These are phyloP conservation scores for Fopius arisanus DNA, from an alignment of 1,140 invertebrate genomes.

Conservation along the genomic window DNA sequence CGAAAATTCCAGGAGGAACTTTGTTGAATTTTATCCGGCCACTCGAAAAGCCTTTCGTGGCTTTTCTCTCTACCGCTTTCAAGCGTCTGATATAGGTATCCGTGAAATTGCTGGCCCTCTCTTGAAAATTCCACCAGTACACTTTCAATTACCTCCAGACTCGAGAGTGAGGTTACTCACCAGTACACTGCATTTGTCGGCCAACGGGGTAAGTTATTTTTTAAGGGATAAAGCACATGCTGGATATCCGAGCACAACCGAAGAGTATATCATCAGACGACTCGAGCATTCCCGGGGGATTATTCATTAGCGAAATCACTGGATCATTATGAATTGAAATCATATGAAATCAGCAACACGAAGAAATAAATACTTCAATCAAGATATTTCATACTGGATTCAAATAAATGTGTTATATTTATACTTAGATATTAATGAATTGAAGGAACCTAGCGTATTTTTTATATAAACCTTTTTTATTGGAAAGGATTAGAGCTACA, in stretches of 20 bases:
- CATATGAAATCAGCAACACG: no score
- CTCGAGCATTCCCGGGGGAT: not conserved
- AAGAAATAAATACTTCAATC: no score
- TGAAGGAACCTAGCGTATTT: no score
- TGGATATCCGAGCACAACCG: not conserved
- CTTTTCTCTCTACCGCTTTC: not conserved
- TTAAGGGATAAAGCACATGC: not conserved
- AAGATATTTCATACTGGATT: no score
- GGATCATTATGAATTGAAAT: no score
- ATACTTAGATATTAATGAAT: no score
- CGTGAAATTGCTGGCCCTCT: slow-evolving; percentile 7
- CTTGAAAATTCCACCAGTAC: not conserved
- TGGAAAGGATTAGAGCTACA: no score
- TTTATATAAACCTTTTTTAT: no score
- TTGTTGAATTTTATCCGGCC: slow-evolving; percentile 5
- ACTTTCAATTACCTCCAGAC: slow-evolving; percentile 11
- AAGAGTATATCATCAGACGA: not conserved
- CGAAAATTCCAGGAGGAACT: slow-evolving; percentile 5
- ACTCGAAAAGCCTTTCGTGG: not conserved
- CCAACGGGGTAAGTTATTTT: not conserved
- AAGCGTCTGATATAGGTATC: slow-evolving; percentile 4
- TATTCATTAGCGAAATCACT: no score
- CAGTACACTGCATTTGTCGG: not conserved
- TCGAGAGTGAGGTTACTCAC: not conserved
- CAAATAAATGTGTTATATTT: no score